These are phyloP conservation scores for Eupithecia exiguata DNA, from an alignment of 2,888 invertebrate species.

Conservation along the genomic window DNA sequence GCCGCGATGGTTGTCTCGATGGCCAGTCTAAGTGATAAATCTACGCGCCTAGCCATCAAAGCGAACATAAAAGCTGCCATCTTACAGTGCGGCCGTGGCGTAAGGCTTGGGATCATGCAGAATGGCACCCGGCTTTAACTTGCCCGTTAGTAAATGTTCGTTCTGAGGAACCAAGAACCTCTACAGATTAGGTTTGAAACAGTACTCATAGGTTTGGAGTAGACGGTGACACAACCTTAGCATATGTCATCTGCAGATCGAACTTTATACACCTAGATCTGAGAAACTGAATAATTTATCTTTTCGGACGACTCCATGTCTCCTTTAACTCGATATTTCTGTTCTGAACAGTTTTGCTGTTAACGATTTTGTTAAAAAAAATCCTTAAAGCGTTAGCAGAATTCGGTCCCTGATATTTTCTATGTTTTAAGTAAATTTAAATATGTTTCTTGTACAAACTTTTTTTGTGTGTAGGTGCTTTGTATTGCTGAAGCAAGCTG, in stretches of 20 bases:
- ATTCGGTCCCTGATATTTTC: no score
- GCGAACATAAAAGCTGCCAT: neutral
- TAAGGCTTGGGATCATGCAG: neutral
- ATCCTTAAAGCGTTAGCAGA: no score
- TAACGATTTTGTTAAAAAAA: no score
- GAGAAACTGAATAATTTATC: no score
- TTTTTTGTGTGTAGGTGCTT: no score
- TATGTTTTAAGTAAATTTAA: no score
- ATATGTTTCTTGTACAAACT: no score
- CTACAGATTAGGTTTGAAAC: neutral
- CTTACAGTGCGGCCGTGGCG: neutral
- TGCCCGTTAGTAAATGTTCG: constrained; percentile 3
- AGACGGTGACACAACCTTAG: neutral
- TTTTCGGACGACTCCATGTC: no score
- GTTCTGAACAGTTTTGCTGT: no score
- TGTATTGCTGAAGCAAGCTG: no score
- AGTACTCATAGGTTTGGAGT: neutral
- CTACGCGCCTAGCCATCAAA: neutral
- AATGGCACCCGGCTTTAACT: neutral
- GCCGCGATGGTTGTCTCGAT: neutral
- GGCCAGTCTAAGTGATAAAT: neutral
- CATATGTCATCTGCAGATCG: neutral
- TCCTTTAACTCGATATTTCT: no score
- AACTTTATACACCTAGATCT: neutral
- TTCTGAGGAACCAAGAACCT: neutral